Conservation (phyloP, 2,888 invertebrate species). For the Chrysolina haemoptera region DNA sequence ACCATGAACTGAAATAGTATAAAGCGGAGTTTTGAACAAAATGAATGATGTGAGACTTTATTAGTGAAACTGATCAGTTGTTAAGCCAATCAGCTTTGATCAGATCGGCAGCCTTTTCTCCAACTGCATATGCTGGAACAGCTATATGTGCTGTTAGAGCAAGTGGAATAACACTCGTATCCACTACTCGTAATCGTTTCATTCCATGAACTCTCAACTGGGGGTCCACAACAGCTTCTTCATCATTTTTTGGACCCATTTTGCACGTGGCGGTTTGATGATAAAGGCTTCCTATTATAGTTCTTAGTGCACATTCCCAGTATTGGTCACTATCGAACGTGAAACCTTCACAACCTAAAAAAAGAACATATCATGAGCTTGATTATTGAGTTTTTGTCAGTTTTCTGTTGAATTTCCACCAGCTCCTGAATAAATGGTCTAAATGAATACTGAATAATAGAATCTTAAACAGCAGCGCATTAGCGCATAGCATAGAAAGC, state of each 20-base stretch:
- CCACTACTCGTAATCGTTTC: slow-evolving; percentile 71
- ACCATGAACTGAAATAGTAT: too few species aligned
- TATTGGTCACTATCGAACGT: slow-evolving; percentile 70
- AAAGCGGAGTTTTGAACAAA: too few species aligned
- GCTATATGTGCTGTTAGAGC: slow-evolving; percentile 73
- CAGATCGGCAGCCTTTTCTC: slow-evolving; percentile 73
- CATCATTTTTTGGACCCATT: slow-evolving; percentile 73
- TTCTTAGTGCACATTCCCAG: slow-evolving; percentile 72
- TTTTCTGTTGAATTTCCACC: too few species aligned
- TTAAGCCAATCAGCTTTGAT: slow-evolving; percentile 68
- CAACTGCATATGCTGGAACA: slow-evolving; percentile 73
- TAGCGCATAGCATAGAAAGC: too few species aligned
- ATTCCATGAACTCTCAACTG: slow-evolving; percentile 72
- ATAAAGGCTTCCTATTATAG: slow-evolving; percentile 70
- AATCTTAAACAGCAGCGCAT: too few species aligned
- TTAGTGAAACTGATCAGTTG: not conserved
- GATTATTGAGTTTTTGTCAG: too few species aligned
- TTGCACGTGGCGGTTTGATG: slow-evolving; percentile 74
- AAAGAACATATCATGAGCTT: too few species aligned
- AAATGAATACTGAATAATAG: too few species aligned
- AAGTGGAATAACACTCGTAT: slow-evolving; percentile 73
- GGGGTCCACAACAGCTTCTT: slow-evolving; percentile 74
- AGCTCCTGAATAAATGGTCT: too few species aligned
- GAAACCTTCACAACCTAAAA: slow-evolving; percentile 49
- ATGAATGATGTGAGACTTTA: too few species aligned